A percentile compares a stretch with the other conserved stretches of the same genome.
Conservation (phyloP, 2,113 vertebrate species). For the Phainopepla nitens region DNA sequence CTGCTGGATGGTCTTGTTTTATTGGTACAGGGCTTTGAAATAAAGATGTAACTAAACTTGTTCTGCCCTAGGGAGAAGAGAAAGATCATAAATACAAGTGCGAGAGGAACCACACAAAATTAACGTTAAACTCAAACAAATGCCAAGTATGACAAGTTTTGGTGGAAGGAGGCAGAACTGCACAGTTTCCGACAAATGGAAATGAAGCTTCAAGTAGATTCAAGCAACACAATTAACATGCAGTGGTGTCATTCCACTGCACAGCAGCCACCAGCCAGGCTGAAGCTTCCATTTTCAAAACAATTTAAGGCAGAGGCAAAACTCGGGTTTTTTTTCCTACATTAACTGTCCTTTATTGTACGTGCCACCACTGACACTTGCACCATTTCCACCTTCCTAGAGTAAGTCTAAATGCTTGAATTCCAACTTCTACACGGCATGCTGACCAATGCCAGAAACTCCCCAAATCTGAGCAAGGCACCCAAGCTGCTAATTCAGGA, state of each 20-base stretch:
- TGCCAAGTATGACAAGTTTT: background rate
- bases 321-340: background rate
- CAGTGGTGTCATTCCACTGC: fast-evolving
- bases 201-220: background rate
- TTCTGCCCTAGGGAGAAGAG: background rate
- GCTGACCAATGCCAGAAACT: background rate
- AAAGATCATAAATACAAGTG: background rate
- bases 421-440: too few relatives aligned
- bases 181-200: background rate
- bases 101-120: background rate
- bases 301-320: background rate
- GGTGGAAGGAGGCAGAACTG: background rate
- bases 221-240: background rate
- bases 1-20: background rate
- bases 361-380: background rate
- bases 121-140: background rate
- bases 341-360: background rate
- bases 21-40: background rate
- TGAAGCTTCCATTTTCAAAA: background rate
- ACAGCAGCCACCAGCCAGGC: background rate
- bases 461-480: fast-evolving
- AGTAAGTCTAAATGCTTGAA: background rate
- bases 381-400: background rate
- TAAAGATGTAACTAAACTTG: background rate
- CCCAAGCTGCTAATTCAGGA: background rate